These are phyloP conservation scores for Phocoena sinus DNA, from an alignment of 2,113 vertebrate species.

Conservation along the genomic window DNA sequence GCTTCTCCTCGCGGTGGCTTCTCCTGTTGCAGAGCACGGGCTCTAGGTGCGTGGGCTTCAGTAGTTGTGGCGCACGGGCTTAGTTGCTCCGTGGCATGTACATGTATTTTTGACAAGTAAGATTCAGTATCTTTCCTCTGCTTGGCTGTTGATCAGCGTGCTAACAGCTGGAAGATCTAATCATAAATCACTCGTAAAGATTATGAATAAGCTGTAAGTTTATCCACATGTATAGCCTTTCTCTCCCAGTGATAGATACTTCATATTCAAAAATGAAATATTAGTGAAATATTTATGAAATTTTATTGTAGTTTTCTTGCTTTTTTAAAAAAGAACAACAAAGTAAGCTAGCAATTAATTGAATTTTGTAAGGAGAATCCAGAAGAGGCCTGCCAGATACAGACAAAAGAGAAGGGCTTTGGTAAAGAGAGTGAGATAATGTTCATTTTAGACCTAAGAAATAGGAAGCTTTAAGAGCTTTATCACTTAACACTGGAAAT, in stretches of 20 bases:
- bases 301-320: background rate
- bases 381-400: background rate
- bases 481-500: background rate
- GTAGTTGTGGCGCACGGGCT: too few relatives aligned
- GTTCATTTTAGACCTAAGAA: background rate
- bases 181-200: background rate
- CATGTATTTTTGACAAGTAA: background rate
- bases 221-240: background rate
- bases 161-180: constrained; percentile 24
- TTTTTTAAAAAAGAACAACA: background rate
- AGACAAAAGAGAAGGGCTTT: background rate
- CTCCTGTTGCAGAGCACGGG: too few relatives aligned
- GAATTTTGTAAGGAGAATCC: background rate
- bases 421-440: background rate
- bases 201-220: constrained; percentile 4
- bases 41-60: too few relatives aligned
- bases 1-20: too few relatives aligned
- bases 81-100: too few relatives aligned
- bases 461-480: background rate
- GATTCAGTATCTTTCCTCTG: background rate
- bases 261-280: background rate
- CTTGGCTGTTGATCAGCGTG: constrained; percentile 12
- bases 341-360: background rate
- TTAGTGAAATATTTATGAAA: background rate
- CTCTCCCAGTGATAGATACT: background rate